Base-by-base conservation (phyloP, 2,113 vertebrate species). In the Eupsittula cactorum region DNA sequence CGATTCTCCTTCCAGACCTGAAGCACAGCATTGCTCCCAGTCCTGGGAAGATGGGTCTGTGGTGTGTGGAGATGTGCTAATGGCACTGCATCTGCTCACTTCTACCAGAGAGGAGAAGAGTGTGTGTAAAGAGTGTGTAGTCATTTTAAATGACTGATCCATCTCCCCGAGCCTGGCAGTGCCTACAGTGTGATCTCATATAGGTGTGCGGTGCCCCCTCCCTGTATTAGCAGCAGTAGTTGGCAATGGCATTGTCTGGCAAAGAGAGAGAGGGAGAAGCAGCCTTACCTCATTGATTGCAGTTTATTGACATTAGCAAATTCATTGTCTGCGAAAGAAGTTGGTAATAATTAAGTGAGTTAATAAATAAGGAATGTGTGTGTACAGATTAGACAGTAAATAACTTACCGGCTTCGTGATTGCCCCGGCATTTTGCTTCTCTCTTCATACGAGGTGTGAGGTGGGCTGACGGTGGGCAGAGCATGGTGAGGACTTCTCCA, bases 301-400 rank as follows among this genome's bases (percentile, higher is more conserved):
- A 60, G 68, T 75, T 95, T 95, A 93, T 93, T 86, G 80, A 90
- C 87, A 68, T 91, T 84, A 94, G 84, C 83, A 96, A 98, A 98
- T 85, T 93, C 79, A 90, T 52, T 82, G 92, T 93, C 95, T 95
- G 86, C 39, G 14, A 85, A 92, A 95, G 95, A 95, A 95, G 87
- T 88, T 97, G 93, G 88, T 95, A 76, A 97, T 96, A 89, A 96
- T 97, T 95, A 86, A 94, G 83, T 18, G 65, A 92, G 78, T 94
- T 96, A 88, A 96, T 97, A 97, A 97, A 96, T 70, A 92, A 95
- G 73, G 75, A 78, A 81, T 55, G 83, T 64, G 68, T 92, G 70
- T 82, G 62, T 89, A 74, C 80, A 85, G 86, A 91, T 95, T 41
- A 93, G 89, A 80, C 69, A 65, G 91, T 91, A 94, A 96, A 95